Conservation (phyloP, 2,113 vertebrate species). For the Cyanoderma ruficeps region DNA sequence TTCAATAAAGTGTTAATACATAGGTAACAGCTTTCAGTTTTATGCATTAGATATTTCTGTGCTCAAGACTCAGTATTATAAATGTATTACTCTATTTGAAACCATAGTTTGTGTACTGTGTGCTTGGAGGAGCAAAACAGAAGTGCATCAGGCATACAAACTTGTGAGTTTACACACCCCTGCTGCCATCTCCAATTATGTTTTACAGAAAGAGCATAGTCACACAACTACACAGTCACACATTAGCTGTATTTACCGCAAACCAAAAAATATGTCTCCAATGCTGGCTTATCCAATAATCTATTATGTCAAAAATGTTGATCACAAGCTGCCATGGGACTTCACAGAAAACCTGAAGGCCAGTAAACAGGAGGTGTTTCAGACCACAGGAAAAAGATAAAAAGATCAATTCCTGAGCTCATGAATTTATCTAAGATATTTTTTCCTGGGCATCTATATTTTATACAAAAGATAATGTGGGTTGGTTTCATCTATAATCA, state of each 20-base stretch:
- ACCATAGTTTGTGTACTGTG: background rate
- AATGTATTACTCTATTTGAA: background rate
- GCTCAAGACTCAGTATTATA: background rate
- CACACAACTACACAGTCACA: background rate
- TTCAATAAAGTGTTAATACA: background rate
- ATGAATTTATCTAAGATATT: background rate
- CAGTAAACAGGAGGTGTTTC: background rate
- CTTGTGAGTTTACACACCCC: background rate
- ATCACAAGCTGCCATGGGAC: background rate
- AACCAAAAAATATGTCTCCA: background rate
- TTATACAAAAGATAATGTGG: background rate
- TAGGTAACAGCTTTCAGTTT: background rate
- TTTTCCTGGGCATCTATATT: background rate
- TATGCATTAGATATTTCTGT: background rate
- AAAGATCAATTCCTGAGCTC: background rate
- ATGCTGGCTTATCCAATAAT: background rate
- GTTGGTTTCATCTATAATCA: background rate
- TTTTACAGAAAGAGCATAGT: background rate
- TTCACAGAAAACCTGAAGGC: background rate
- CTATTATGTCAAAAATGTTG: background rate
- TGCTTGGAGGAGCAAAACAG: background rate
- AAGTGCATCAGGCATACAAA: background rate
- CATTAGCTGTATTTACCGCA: background rate
- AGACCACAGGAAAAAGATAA: background rate
- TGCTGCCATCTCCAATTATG: background rate